Evolutionary conservation across 2,888 invertebrate genomes (phyloP), one percentile per base, ranked within the genome.

Genomic region (Philopedon plagiatum): DNA sequence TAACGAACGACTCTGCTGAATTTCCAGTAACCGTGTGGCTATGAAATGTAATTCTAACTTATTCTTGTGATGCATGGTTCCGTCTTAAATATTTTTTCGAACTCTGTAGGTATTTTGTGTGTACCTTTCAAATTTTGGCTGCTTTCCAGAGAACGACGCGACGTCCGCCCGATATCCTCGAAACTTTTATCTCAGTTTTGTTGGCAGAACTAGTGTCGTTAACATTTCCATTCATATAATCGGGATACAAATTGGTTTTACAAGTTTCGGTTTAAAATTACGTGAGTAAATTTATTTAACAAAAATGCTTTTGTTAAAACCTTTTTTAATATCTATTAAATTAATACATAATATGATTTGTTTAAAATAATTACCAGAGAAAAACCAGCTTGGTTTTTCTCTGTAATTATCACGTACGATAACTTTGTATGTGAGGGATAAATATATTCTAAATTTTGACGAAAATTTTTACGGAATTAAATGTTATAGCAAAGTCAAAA

Each of bases 201-300:
- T 29, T 29, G 51, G 29, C 51, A 29, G 44, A 19, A 15, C 15
- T 15, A 51, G 51, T 29, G 32, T 49, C 49, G 49, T 49, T 26
- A 26, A 49, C 49, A 26, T 49, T 49, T 54, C 18, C 51, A 54
- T 54, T 54, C 51, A 54, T 54, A 29, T 29, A 54, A 29, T 54
- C 51, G 29, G 51, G 29, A 5, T 29, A n/a, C 15, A 5, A 54
- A 54, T 2, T 21, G 1, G 29, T 13, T 49, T 54, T 54, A 54
- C 51, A 26, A 7, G 29, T 1, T 29, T 29, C 29, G 51, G 51
- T 51, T 21, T 21, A 26, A 51, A 29, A 15, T 54, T 29, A 26
- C 29, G 26, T 29, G 51, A 26, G 51, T 29, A 54, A 54, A 29
- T 49, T 13, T 11, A 19, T 26, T 13, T 26, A 49, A 13, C n/a